Base-by-base conservation (phyloP, 2,113 vertebrate genomes). In the Cheilinus undulatus region DNA sequence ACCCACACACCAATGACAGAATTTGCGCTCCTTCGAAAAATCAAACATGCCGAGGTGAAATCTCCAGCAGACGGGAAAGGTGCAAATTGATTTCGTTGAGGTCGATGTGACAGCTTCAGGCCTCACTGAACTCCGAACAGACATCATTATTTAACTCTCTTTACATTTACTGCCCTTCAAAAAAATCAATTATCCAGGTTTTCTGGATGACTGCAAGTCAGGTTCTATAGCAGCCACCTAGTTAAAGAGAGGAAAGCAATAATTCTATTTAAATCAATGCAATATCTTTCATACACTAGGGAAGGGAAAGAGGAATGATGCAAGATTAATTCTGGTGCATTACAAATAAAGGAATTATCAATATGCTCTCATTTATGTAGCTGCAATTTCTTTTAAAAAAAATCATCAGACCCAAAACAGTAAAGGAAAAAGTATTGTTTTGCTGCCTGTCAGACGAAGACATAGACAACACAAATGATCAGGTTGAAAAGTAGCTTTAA, bases 21-120 rank as follows among this genome's bases (percentile, higher is more conserved):
- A 73, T 77, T 70, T 77, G 60, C 20, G 32, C 61, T 52, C 46
- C 45, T 58, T 50, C 7, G 64, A 63, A 53, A 83, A 74, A 73
- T 60, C 34, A 36, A 77, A 78, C 65, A 63, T 1, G 0, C 38
- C 14, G 19, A 23, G 50, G 61, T 6, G 2, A 74, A 71, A 51
- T 83, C 80, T 62, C 26, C 34, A 42, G 19, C 27, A n/a, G 27
- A 23, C 15, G 1, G 46, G 36, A 53, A 43, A 42, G 40, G 42
- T 58, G 67, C 15, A 24, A 58, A 66, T 70, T 30, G 54, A 73
- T 76, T 73, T 67, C 20, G 19, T 15, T 14, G 12, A 40, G 14
- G 38, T 17, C 12, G 38, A 38, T 57, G 63, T 9, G 0, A 48
- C 10, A 40, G 64, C 52, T 24, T 13, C 26, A 63, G 24, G 56